Evolutionary conservation across 2,113 vertebrate genomes (phyloP).

Genomic region (Pygoscelis adeliae): DNA sequence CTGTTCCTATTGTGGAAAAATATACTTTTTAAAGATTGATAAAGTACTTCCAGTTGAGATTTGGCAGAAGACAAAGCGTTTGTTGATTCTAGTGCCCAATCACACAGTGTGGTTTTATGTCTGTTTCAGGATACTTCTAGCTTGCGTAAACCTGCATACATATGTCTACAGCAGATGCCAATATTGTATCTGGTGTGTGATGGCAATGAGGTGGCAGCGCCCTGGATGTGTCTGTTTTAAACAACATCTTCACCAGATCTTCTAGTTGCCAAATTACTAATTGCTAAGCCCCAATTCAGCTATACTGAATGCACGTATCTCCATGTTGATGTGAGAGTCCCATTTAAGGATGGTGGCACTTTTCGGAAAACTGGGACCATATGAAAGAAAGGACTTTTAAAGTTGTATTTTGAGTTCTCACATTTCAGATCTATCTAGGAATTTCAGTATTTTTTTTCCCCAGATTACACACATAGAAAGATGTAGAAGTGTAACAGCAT

Average conservation of each 20-base stretch:
- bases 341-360: background rate
- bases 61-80: background rate
- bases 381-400: background rate
- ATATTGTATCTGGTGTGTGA: background rate
- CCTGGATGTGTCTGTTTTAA: background rate
- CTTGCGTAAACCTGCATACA: fast-evolving
- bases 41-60: background rate
- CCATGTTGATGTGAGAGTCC: background rate
- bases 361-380: background rate
- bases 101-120: background rate
- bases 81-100: background rate
- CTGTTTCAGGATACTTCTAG: background rate
- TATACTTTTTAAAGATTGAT: background rate
- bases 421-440: background rate
- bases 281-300: background rate
- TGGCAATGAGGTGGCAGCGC: background rate
- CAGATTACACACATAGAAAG: background rate
- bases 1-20: background rate
- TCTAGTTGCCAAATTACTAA: background rate
- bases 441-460: background rate
- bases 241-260: background rate
- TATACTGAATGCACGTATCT: background rate
- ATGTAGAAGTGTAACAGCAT: background rate
- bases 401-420: background rate
- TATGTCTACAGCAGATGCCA: background rate